phyloP scores from a whole-genome alignment of 2,797 vertebrate genomes.

The Gymnocypris eckloni region DNA sequence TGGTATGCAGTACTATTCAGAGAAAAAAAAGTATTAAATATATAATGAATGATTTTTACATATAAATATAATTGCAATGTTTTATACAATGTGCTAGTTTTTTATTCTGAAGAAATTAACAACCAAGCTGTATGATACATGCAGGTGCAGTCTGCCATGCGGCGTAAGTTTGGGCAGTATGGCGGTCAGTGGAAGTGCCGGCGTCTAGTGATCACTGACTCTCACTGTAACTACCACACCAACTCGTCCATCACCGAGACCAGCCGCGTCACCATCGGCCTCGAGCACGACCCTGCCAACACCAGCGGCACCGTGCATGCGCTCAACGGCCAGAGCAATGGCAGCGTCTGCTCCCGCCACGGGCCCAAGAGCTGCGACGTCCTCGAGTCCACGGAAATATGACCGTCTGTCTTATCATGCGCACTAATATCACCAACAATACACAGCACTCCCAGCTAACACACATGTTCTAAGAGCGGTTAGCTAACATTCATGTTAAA shows the following conservation, averaged over 20 bases:
- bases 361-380: slow-evolving; percentile 54
- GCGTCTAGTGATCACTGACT: slow-evolving; percentile 60
- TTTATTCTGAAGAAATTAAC: too few relatives aligned
- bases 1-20: too few relatives aligned
- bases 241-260: slow-evolving; percentile 77
- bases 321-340: slow-evolving; percentile 63
- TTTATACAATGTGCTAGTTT: too few relatives aligned
- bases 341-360: slow-evolving; percentile 56
- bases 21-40: too few relatives aligned
- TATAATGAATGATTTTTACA: too few relatives aligned
- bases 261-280: slow-evolving; percentile 68
- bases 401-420: slow-evolving; percentile 19
- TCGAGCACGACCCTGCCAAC: slow-evolving; percentile 54
- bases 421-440: not conserved
- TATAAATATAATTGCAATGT: too few relatives aligned
- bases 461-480: not conserved
- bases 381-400: slow-evolving; percentile 67
- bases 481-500: not conserved
- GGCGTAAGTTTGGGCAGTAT: slow-evolving; percentile 75
- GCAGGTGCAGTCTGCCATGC: slow-evolving; percentile 78
- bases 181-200: slow-evolving; percentile 68
- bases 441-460: not conserved
- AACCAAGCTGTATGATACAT: not conserved
- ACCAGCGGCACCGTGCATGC: not conserved
- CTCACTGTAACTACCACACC: slow-evolving; percentile 74